Evolutionary conservation across 2,888 invertebrate genomes (phyloP), one percentile per base, ranked within the genome.

Genomic region (Drosophila niveifrons): DNA sequence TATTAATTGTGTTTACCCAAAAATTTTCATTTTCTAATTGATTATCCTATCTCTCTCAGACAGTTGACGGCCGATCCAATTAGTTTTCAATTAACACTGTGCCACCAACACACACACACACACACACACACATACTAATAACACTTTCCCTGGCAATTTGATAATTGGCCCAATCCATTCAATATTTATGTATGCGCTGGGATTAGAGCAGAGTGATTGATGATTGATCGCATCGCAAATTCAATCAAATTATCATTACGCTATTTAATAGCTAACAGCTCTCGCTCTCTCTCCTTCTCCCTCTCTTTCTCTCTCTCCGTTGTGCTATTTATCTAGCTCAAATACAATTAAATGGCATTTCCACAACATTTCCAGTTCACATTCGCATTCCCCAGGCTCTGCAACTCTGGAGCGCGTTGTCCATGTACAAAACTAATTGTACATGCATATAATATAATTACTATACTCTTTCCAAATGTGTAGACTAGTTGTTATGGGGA

Each of bases 1-100:
- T 63, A 65, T 64, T 67, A 84, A 79, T 79, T 74, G 73, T 72
- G 80, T 75, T 76, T 72, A 67, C 67, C 58, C 69, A 52, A 62
- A 73, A 78, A 64, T 61, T 62, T 66, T 66, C 31, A 66, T 64
- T 80, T 74, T 34, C 1, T 78, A 78, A 78, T 82, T 71, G 80
- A 46, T 65, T 68, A 57, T 62, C 46, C 18, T 7, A 28, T 28
- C 28, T 53, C 28, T 53, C n/a, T 4, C 11, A 11, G 17, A 28
- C 17, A 10, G 15, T 10, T 2, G 13, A 17, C 31, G 15, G 41
- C 2, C 36, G 34, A 59, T 39, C 29, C 62, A 78, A 78, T 73
- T 65, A 69, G 78, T 36, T 63, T 56, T 59, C 65, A 77, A 67
- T 73, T 70, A 70, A 55, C 58, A 62, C 63, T 48, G 31, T 31